Base-by-base conservation (phyloP, 2,113 vertebrate species). In the Elgaria multicarinata region DNA sequence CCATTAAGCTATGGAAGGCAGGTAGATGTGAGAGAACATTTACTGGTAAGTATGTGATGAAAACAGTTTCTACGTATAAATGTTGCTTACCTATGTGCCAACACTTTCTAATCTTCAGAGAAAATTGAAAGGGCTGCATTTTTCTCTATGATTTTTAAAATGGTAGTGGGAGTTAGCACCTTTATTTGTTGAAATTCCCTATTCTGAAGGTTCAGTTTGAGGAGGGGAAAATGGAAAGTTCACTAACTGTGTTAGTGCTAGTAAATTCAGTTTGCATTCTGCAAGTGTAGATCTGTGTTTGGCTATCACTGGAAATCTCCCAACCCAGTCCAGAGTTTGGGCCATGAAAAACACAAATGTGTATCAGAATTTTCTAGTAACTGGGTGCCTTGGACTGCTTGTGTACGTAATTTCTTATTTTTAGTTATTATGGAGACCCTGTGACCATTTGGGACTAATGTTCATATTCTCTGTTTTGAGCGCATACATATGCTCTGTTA, bases 1-100 rank as follows among this genome's bases (percentile, higher is more conserved):
- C 98, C 75, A 98, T 99, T 93, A 99, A 98, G 93, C 96, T 99
- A n/a, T 99, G 99, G 99, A 99, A 99, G 90, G 99, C 98, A 46
- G 99, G 99, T 42, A 98, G 98, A 94, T 99, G 99, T 94, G 99
- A 99, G 96, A 98, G 94, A 91, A 99, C 98, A 0, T 99, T 97
- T 94, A 97, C 97, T 92, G 99, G 99, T 99, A 97, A 97, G 92
- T 86, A 36, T 85, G 88, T 39, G 50, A 42, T 8, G 53, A 22
- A 82, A 87, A 71, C 33, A 26, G 72, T 53, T 84, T 79, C 13
- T 53, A 55, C 50, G 22, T 81, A 62, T 20, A 26, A 12, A 53
- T 44, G 44, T 46, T 50, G 4, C 28, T 83, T 83, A 31, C 42
- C 36, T 28, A 26, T 74, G 33, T 53, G 13, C 7, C 12, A 16